Conservation (phyloP, 2,113 vertebrate species). For the Haliaeetus leucogaster region DNA sequence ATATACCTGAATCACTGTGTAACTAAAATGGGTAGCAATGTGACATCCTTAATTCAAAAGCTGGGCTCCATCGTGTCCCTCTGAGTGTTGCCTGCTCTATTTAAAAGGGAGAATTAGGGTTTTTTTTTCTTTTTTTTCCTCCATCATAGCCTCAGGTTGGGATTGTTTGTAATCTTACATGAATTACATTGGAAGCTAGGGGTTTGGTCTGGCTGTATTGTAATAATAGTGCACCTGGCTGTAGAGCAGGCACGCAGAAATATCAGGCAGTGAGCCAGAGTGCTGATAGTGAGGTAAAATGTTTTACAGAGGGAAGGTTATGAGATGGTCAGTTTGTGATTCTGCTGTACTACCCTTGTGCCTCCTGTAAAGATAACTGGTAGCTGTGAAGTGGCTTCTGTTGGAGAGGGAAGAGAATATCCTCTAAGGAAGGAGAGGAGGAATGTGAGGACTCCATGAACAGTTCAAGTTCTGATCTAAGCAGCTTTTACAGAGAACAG, state of each 20-base stretch:
- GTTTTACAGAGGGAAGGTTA: not conserved
- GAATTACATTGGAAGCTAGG: not conserved
- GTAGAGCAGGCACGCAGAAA: not conserved
- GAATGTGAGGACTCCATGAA: not conserved
- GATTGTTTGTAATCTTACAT: not conserved
- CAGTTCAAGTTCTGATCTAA: not conserved
- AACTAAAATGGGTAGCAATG: not conserved
- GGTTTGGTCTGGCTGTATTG: not conserved
- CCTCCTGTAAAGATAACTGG: not conserved
- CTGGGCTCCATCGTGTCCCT: not conserved
- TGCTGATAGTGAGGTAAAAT: not conserved
- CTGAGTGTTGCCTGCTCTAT: not conserved
- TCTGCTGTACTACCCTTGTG: rapidly evolving
- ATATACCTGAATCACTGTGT: not conserved
- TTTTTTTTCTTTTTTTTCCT: no score
- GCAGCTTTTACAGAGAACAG: not conserved
- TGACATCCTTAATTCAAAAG: not conserved
- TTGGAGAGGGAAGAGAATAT: not conserved
- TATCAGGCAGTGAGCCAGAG: not conserved
- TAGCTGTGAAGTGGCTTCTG: not conserved
- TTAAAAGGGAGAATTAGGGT: not conserved
- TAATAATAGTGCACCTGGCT: not conserved
- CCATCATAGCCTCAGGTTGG: not conserved
- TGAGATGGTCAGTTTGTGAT: not conserved
- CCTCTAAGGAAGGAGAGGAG: not conserved